Conservation (phyloP, 2,888 invertebrate species). For the Beris morrisii region DNA sequence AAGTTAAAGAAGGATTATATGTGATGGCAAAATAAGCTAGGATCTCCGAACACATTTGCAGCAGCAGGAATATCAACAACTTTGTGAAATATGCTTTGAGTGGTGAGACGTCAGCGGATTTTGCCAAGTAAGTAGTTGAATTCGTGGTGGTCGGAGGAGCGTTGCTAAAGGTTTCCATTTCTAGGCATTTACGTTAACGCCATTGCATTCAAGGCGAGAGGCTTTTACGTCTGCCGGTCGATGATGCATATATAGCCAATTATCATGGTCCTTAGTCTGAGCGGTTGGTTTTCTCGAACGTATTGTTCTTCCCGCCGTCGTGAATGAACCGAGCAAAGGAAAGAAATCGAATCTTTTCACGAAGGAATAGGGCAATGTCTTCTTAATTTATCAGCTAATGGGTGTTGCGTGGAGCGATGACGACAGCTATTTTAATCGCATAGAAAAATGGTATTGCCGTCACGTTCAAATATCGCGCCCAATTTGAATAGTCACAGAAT, state of each 20-base stretch:
- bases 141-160: too few species aligned
- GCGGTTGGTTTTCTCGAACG: slow-evolving; percentile 72
- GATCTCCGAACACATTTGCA: slow-evolving; percentile 29
- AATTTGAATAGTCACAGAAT: slow-evolving; percentile 55
- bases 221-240: slow-evolving; percentile 83
- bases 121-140: slow-evolving; percentile 59
- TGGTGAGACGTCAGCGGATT: slow-evolving; percentile 61
- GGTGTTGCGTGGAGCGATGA: slow-evolving; percentile 83
- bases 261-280: slow-evolving; percentile 61
- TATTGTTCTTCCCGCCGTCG: slow-evolving; percentile 91
- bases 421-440: slow-evolving; percentile 81
- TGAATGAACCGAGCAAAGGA: slow-evolving; percentile 91
- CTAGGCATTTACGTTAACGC: slow-evolving; percentile 74
- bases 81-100: slow-evolving; percentile 67
- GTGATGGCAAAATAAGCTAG: slow-evolving; percentile 31
- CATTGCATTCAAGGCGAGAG: slow-evolving; percentile 83
- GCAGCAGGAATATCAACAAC: slow-evolving; percentile 32
- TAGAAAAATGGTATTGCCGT: slow-evolving; percentile 66
- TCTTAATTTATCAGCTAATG: slow-evolving; percentile 80
- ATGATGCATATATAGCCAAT: slow-evolving; percentile 80
- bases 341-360: slow-evolving; percentile 93
- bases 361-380: slow-evolving; percentile 96
- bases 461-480: slow-evolving; percentile 59
- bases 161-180: slow-evolving; percentile 43
- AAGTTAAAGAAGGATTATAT: slow-evolving; percentile 1